phyloP scores from a whole-genome alignment of 1,140 invertebrate species.

The Belonocnema kinseyi region DNA sequence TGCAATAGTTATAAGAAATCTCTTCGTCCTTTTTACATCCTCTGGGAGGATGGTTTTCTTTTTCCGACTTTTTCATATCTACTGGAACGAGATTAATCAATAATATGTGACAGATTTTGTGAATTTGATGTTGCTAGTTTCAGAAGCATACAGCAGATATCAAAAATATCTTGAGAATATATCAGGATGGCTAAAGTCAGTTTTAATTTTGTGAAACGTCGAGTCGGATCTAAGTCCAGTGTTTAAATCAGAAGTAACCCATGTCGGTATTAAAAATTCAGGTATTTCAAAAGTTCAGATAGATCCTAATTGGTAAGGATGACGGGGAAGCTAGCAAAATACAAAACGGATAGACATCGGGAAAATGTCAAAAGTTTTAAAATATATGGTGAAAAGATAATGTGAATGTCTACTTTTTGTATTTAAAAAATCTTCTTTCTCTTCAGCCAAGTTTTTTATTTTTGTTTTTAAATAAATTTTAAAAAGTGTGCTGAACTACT shows the following conservation, averaged over 20 bases:
- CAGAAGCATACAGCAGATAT: not conserved
- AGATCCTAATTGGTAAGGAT: not conserved
- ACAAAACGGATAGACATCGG: not conserved
- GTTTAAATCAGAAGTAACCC: not conserved
- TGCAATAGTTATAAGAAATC: constrained; percentile 10
- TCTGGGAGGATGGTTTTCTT: not conserved
- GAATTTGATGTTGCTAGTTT: not conserved
- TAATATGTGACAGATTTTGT: constrained; percentile 20
- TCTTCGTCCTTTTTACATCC: constrained; percentile 1
- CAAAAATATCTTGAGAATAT: not conserved
- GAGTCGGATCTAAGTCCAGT: not conserved
- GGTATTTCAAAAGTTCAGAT: constrained; percentile 34
- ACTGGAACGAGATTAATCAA: not conserved
- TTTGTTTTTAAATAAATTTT: not conserved
- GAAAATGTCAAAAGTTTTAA: constrained; percentile 6
- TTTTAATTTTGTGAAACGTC: not conserved
- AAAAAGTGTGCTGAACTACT: not conserved
- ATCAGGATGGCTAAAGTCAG: not conserved
- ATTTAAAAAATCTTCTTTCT: constrained; percentile 2
- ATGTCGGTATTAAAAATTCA: constrained; percentile 41
- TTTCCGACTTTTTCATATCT: not conserved
- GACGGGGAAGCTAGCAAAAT: constrained; percentile 1
- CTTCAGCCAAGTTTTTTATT: not conserved
- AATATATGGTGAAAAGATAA: not conserved
- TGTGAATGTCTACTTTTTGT: not conserved